phyloP scores from a whole-genome alignment of 92 coral and sea anemone species.

The Meandrina meandrites region DNA sequence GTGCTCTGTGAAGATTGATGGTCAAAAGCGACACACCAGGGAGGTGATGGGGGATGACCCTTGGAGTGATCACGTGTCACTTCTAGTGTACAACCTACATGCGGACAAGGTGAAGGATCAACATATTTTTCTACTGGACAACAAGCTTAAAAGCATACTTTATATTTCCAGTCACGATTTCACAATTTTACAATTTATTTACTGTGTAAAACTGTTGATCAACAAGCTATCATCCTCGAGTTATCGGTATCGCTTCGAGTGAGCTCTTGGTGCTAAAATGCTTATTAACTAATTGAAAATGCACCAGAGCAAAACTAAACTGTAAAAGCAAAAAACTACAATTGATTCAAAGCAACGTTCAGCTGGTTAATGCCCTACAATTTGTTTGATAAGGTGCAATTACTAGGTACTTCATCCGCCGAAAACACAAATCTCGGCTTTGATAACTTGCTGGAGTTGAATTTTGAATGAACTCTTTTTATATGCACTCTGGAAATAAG shows the following conservation, averaged over 20 bases:
- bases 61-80: constrained; percentile 77
- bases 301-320: no score
- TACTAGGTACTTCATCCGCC: not conserved
- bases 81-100: constrained; percentile 72
- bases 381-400: not conserved
- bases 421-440: no score
- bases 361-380: no score
- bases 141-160: not conserved
- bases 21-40: constrained; percentile 72
- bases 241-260: no score
- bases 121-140: not conserved
- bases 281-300: no score
- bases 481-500: not conserved
- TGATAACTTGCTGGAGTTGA: not conserved
- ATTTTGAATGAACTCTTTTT: no score
- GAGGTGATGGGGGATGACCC: constrained; percentile 66
- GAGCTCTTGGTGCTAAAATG: no score
- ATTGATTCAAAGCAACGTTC: not conserved
- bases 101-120: constrained; percentile 69
- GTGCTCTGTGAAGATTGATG: constrained; percentile 80
- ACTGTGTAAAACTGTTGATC: no score
- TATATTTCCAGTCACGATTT: not conserved
- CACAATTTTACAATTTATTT: no score
- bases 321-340: no score
- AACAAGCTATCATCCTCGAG: no score